phyloP scores from a whole-genome alignment of 2,113 vertebrate species.

The Gymnobelideus leadbeateri region DNA sequence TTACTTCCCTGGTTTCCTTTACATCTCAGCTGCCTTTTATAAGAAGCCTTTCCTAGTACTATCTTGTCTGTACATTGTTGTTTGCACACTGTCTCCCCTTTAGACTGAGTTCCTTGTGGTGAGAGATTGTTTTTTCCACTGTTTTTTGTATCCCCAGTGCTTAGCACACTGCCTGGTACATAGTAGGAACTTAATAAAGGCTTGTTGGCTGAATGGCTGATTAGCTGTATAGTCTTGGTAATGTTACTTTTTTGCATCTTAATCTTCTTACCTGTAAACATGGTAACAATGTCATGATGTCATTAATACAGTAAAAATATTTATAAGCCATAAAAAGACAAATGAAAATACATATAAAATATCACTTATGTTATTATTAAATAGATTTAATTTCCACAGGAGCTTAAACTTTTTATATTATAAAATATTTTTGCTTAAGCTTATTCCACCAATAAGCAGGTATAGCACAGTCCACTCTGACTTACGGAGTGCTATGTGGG shows the following conservation, averaged over 20 bases:
- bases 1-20: background rate
- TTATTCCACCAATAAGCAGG: background rate
- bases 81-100: background rate
- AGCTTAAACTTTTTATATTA: background rate
- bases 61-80: background rate
- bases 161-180: background rate
- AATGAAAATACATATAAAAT: background rate
- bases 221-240: background rate
- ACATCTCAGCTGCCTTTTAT: background rate
- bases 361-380: background rate
- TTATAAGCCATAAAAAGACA: background rate
- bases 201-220: background rate
- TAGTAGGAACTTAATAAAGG: background rate
- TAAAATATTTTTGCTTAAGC: background rate
- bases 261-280: background rate
- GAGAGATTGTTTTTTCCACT: background rate
- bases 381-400: background rate
- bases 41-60: background rate
- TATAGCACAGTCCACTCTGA: background rate
- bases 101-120: background rate
- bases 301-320: background rate
- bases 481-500: slow-evolving; percentile 97
- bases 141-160: background rate
- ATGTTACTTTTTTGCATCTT: background rate
- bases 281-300: background rate